Base-by-base conservation (phyloP, 2,888 invertebrate genomes). In the Diogma glabrata region DNA sequence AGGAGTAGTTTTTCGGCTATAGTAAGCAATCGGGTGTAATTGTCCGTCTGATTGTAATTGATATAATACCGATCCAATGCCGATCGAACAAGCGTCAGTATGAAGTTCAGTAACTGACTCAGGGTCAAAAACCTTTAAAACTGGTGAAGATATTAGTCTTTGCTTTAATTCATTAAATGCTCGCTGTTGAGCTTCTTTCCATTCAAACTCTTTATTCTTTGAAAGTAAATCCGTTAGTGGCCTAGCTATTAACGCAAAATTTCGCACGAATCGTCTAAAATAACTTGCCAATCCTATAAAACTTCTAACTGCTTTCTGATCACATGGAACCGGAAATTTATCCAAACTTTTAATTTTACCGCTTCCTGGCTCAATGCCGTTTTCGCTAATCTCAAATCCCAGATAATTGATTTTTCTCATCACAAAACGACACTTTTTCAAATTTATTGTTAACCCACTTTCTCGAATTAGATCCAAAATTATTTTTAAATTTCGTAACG, bases 91-190 rank as follows among this genome's bases (percentile, higher is more conserved):
- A n/a, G 52, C 49, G 10, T 52, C 49, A 12, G 52, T 49, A 46
- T 52, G 45, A 8, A 52, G 5, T 33, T 52, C 33, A 4, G 46
- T 52, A 10, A 19, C 10, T 1, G 30, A 36, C 7, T 33, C 46
- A 17, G 54, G 52, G 16, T 53, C 22, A 7, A 50, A 53, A 6
- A 52, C 19, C 12, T 26, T 30, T 4, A 53, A 33, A 7, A 55
- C 52, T 16, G 53, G 51, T 4, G 26, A 7, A 1, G 7, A n/a
- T 22, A 4, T 9, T 3, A 52, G 30, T 9, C 14, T 16, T 22
- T 45, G 23, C 17, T 50, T 49, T 38, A n/a, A n/a, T n/a, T n/a
- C n/a, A n/a, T n/a, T n/a, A n/a, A n/a, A n/a, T n/a, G n/a, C n/a
- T n/a, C n/a, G n/a, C n/a, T n/a, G n/a, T n/a, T n/a, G n/a, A 52